Base-by-base conservation (phyloP, 2,888 invertebrate species). In the Drosophila ustulata region DNA sequence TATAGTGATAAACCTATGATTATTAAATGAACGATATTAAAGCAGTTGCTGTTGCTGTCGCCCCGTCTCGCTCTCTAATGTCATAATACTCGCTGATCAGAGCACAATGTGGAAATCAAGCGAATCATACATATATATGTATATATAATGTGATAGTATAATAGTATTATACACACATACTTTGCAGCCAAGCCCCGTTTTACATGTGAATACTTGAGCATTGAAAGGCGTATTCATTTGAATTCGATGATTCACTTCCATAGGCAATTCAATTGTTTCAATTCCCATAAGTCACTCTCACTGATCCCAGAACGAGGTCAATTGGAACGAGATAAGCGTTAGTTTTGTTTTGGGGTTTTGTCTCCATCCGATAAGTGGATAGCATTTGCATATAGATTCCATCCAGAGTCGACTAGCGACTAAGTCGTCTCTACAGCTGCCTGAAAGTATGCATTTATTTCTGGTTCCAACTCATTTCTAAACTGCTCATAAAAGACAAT, bases 381-480 rank as follows among this genome's bases (percentile, higher is more conserved):
- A 8, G 25, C 23, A 18, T 4, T 55, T 7, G 25, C 23, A 18
- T 4, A 51, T 30, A 26, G 18, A 26, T 41, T 9, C 5, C 6
- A 26, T 5, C 11, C 7, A 13, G 9, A 25, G 11, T 9, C 11
- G 7, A 23, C 8, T n/a, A 49, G 4, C 6, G 11, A 11, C 49
- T 32, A 32, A 18, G 18, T 18, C 18, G 26, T n/a, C 1, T 1
- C 13, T 5, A 25, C 18, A 4, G 64, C 75, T 13, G 82, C 80
- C 80, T 82, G 64, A 80, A 80, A 80, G 80, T 85, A 80, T 82
- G 80, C 80, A 37, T 45, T 23, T 28, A 1, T n/a, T 37, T 37
- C 18, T 18, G 18, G 18, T 1, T 2, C 3, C n/a, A 4, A 37
- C 5, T n/a, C 1, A 37, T 4, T n/a, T 37, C n/a, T 37, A n/a